Percentiles rank a stretch among this genome's conserved stretches.
These are phyloP conservation scores for Nemotelus nigrinus DNA, from an alignment of 2,888 invertebrate species.

Conservation along the genomic window DNA sequence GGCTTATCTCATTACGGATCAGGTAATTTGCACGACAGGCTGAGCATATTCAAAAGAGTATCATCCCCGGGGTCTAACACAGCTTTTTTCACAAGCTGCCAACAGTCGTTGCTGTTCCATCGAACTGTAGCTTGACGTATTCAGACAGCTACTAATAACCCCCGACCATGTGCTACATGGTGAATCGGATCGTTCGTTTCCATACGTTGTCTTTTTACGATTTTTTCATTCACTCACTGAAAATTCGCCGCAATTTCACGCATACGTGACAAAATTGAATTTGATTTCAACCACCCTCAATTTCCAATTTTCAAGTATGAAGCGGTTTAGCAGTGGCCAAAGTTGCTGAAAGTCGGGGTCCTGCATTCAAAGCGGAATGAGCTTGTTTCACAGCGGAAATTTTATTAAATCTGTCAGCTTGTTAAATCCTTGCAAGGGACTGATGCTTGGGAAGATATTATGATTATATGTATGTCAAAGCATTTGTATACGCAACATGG, in stretches of 20 bases:
- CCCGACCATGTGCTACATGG: background rate
- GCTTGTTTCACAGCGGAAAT: conserved; percentile 49
- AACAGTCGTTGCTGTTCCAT: background rate
- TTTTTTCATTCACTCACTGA: conserved; percentile 45
- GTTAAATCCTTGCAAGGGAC: conserved; percentile 36
- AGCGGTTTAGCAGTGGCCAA: background rate
- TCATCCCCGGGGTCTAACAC: conserved; percentile 22
- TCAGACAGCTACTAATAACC: conserved; percentile 30
- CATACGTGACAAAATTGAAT: conserved; percentile 52
- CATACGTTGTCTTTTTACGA: conserved; percentile 30
- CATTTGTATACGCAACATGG: background rate
- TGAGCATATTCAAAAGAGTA: conserved; percentile 49
- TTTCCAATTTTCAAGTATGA: conserved; percentile 26
- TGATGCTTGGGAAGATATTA: background rate
- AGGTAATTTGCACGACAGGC: conserved; percentile 49
- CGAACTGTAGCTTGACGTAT: conserved; percentile 20
- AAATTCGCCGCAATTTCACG: conserved; percentile 50
- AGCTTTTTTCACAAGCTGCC: conserved; percentile 32
- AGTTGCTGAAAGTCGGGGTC: background rate
- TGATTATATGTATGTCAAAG: background rate
- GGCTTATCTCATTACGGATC: conserved; percentile 50
- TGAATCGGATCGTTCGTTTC: conserved; percentile 3
- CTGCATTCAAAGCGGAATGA: conserved; percentile 28
- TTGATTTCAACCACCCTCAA: conserved; percentile 48
- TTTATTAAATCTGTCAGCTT: conserved; percentile 51